Evolutionary conservation across 2,888 invertebrate species (phyloP).

Genomic region (Microplitis deprimator): DNA sequence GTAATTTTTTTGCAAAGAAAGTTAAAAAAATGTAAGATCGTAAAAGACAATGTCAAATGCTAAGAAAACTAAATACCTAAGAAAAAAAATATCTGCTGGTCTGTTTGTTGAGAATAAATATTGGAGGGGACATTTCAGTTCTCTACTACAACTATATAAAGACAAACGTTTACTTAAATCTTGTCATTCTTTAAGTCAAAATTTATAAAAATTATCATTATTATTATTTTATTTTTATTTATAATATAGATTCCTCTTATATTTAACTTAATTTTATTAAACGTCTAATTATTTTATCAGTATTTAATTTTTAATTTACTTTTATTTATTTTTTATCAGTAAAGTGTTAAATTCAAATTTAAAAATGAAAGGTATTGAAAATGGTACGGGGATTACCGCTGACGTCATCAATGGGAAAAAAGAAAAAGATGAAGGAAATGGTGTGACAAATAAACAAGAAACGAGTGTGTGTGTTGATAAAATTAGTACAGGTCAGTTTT

Average conservation of each 20-base stretch:
- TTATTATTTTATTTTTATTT: not conserved
- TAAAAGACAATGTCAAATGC: slow-evolving; percentile 1
- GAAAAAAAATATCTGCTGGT: not conserved
- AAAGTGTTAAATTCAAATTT: not conserved
- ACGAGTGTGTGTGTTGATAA: slow-evolving; percentile 11
- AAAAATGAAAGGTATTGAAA: not conserved
- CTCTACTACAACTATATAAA: slow-evolving; percentile 44
- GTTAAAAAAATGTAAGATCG: not conserved
- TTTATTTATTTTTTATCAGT: not conserved
- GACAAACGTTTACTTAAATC: slow-evolving; percentile 42
- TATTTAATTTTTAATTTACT: not conserved
- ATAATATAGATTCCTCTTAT: not conserved
- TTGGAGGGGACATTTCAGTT: slow-evolving; percentile 38
- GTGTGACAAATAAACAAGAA: slow-evolving; percentile 31
- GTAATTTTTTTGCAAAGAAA: not conserved
- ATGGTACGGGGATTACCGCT: not conserved
- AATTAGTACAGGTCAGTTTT: slow-evolving; percentile 41
- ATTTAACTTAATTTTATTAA: not conserved
- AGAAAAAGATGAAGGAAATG: slow-evolving; percentile 22
- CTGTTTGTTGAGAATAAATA: slow-evolving; percentile 1
- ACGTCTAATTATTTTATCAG: not conserved
- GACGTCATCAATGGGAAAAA: slow-evolving; percentile 42
- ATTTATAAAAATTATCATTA: not conserved
- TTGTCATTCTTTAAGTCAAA: slow-evolving; percentile 23
- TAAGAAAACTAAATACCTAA: not conserved